Evolutionary conservation across 1,140 invertebrate species (phyloP), one percentile per base, ranked within the genome.

Genomic region (Nixonia krombeini): DNA sequence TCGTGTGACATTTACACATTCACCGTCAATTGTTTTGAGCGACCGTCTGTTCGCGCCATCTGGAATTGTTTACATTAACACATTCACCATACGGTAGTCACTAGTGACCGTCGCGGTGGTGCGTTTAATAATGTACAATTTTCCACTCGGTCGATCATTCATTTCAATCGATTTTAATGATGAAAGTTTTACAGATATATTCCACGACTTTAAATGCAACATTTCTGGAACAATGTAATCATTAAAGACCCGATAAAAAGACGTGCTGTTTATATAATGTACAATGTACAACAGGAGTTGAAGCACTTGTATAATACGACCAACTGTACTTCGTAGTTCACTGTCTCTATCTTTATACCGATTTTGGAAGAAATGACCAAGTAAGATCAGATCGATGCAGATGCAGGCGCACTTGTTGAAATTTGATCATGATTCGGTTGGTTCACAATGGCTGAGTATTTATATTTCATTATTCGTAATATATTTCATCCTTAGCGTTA

Each of bases 401-500:
- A 70, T 68, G 56, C 64, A 49, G 52, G 70, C 62, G 33, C 63
- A 66, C 55, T 68, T 69, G 57, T 68, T 74, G 56, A 78, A 78
- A 76, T 67, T 67, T 71, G 49, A 59, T 58, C 75, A 67, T 75
- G 79, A 65, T 79, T 74, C 52, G 55, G 72, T 69, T 77, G 76
- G 73, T 70, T 78, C 52, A 47, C 61, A 46, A 64, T 77, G 64
- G 61, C 70, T 73, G 72, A 74, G 66, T 75, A 74, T 78, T 75
- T 65, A 58, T 56, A 55, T 31, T 66, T 61, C 46, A 33, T 56
- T 46, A 61, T 74, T 67, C 73, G 56, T 70, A 25, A 61, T 63
- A 61, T 69, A 46, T 72, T 74, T 69, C 63, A 71, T 38, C 64
- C 67, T 81, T 82, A 80, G 74, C 64, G 47, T 79, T 82, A 82